Conservation (phyloP, 1,140 invertebrate genomes). For the Carcinoscorpius rotundicauda region DNA sequence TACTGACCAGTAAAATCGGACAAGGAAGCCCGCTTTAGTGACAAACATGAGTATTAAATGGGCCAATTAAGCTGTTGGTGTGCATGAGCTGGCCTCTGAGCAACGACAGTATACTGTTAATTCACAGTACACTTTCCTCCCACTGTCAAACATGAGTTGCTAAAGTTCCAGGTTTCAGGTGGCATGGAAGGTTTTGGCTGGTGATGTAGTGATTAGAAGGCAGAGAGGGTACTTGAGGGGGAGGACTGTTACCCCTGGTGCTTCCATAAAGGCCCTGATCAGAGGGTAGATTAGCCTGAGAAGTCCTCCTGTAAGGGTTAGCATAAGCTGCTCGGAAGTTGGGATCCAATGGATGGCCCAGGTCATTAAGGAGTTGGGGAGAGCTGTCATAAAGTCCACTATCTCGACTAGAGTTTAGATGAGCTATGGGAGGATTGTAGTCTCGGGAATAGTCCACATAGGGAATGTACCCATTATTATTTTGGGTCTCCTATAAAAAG, state of each 20-base stretch:
- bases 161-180: conserved; percentile 41
- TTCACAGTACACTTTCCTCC: no score
- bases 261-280: conserved; percentile 22
- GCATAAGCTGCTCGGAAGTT: conserved; percentile 76
- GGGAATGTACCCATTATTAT: conserved; percentile 76
- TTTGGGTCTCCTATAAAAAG: conserved; percentile 52
- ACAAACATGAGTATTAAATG: no score
- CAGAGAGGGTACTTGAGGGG: no score
- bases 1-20: no score
- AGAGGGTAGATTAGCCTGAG: conserved; percentile 37
- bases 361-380: not conserved
- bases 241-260: conserved; percentile 29
- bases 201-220: conserved; percentile 36
- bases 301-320: conserved; percentile 64
- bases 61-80: no score
- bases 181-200: conserved; percentile 31
- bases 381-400: conserved; percentile 46
- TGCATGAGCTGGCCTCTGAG: no score
- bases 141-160: conserved; percentile 42
- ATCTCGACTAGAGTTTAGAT: conserved; percentile 32
- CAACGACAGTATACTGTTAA: no score
- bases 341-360: conserved; percentile 44
- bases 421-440: conserved; percentile 56
- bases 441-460: conserved; percentile 74
- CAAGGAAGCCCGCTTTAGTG: no score